Percentiles rank a stretch among this genome's conserved stretches.
These are phyloP conservation scores for Xenentodon cancila DNA, from an alignment of 2,797 vertebrate species.

Conservation along the genomic window DNA sequence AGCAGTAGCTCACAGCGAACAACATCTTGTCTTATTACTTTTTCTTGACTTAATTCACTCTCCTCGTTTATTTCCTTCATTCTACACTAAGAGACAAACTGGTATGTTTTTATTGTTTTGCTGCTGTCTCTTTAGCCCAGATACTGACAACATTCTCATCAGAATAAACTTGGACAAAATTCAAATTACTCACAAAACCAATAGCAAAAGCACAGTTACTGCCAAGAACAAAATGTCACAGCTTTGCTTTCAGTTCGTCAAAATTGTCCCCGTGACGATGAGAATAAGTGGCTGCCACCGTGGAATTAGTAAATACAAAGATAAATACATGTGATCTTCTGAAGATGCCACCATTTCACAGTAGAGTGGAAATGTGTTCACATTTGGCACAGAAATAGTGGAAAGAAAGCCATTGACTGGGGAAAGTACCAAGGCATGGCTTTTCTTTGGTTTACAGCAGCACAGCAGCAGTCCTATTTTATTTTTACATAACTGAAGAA, in stretches of 20 bases:
- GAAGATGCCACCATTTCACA: neutral
- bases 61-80: neutral
- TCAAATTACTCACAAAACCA: constrained; percentile 7
- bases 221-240: constrained; percentile 20
- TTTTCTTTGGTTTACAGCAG: constrained; percentile 4
- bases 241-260: constrained; percentile 9
- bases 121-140: neutral
- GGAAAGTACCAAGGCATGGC: neutral
- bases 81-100: neutral
- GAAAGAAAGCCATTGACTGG: neutral
- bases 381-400: neutral
- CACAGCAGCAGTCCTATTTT: constrained; percentile 1
- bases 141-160: constrained; percentile 2
- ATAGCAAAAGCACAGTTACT: constrained; percentile 10
- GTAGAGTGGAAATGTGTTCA: constrained; percentile 8
- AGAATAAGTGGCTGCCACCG: neutral
- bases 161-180: neutral
- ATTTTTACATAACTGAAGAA: constrained; percentile 1
- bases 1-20: no score
- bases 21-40: neutral
- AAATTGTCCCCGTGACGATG: constrained; percentile 6
- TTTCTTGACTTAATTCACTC: neutral
- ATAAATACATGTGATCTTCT: neutral
- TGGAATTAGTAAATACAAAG: constrained; percentile 4
- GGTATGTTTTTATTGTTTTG: neutral